Percentiles rank a stretch among this genome's conserved stretches.
phyloP scores from a whole-genome alignment of 2,797 vertebrate genomes.

The Allobates femoralis region DNA sequence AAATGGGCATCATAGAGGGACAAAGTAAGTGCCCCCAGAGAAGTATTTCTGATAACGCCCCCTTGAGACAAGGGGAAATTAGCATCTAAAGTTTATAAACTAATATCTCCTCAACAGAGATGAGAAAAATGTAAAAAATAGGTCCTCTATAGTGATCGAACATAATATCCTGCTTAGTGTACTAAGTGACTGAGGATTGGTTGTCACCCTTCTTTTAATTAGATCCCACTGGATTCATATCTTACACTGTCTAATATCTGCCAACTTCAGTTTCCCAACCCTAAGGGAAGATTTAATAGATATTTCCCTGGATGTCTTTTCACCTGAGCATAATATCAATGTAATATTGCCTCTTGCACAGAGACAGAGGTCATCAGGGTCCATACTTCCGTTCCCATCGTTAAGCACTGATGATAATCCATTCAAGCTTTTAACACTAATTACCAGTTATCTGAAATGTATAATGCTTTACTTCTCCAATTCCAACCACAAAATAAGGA shows the following conservation, averaged over 20 bases:
- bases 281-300: conserved; percentile 3
- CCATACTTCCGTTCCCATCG: background rate
- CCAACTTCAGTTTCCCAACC: conserved; percentile 1
- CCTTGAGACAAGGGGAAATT: too few species aligned
- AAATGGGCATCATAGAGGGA: too few species aligned
- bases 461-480: background rate
- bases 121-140: too few species aligned
- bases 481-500: background rate
- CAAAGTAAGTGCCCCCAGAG: too few species aligned
- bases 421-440: conserved; percentile 1
- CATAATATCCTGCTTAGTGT: background rate
- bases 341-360: background rate
- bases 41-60: too few species aligned
- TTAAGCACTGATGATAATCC: conserved; percentile 9
- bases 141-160: background rate
- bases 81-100: too few species aligned
- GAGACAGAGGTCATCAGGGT: background rate
- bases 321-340: background rate
- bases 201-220: conserved; percentile 12
- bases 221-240: conserved; percentile 1
- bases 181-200: background rate
- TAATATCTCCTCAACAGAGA: too few species aligned
- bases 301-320: background rate
- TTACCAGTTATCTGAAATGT: conserved; percentile 3
- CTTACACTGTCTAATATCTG: conserved; percentile 1